Base-by-base conservation (phyloP, 2,113 vertebrate species). In the Rhinichthys klamathensis region DNA sequence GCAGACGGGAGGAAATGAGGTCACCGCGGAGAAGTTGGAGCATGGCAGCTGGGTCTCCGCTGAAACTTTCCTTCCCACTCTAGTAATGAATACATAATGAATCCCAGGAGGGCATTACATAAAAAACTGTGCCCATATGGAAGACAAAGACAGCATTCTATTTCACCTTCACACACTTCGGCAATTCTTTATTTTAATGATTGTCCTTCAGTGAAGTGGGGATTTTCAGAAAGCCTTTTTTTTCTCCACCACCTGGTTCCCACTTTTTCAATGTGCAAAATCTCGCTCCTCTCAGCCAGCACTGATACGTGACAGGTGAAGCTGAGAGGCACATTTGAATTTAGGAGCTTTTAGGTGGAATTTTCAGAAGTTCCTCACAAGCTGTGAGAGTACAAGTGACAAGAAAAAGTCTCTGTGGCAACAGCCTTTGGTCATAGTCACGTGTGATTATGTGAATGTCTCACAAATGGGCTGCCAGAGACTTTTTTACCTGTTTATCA, bases 111-210 rank as follows among this genome's bases (percentile, higher is more conserved):
- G 84, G 85, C 82, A 85, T 87, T 54, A 89, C 86, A 89, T 89
- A 91, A 93, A n/a, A 51, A 92, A 92, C 91, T 89, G 90, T 91
- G 90, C 88, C 94, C 93, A 93, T 93, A 94, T 94, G 93, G 93
- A 93, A 93, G 93, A 91, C 72, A 88, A 90, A 88, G 87, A 89
- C 90, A 88, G 90, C 90, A 85, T 91, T 90, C 88, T 89, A 63
- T 81, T 92, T 94, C 93, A 94, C 94, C 93, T 94, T 94, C 90
- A 90, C 84, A 92, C 88, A 91, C 83, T 87, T 90, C 27, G 23
- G 21, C 21, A 73, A 27, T 72, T 16, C 69, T 86, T 70, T 84
- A 69, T 82, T 85, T 89, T 87, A 80, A 70, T 74, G 73, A 83
- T 65, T 69, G 79, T 69, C 13, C 69, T 78, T 73, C 72, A 74